Evolutionary conservation across 2,888 invertebrate species (phyloP).

Genomic region (Nephrocerus scutellatus): DNA sequence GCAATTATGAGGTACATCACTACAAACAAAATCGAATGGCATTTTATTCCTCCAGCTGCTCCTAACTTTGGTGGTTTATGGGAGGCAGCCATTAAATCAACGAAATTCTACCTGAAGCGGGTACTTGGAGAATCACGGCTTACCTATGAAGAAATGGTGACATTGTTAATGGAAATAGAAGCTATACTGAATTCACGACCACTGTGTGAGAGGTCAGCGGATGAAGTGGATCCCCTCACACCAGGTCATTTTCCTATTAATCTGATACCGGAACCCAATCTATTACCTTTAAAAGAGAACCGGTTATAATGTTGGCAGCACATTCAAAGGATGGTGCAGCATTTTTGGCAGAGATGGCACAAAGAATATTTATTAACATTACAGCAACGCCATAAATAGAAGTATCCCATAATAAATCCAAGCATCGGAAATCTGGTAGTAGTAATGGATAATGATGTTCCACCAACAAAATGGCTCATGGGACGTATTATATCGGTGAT

Average conservation of each 20-base stretch:
- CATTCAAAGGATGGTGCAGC: conserved; percentile 16
- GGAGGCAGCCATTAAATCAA: conserved; percentile 8
- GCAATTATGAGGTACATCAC: no score
- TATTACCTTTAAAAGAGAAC: conserved; percentile 6
- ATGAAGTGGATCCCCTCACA: conserved; percentile 3
- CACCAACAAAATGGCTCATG: no score
- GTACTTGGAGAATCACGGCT: conserved; percentile 7
- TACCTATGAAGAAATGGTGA: conserved; percentile 11
- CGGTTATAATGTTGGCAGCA: conserved; percentile 12
- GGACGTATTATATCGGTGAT: no score
- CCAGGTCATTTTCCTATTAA: conserved; percentile 10
- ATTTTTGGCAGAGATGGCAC: conserved; percentile 19
- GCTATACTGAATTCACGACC: conserved; percentile 12
- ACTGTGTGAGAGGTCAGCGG: background rate
- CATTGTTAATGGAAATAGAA: conserved; percentile 10
- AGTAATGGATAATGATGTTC: no score
- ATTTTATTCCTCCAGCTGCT: conserved; percentile 17
- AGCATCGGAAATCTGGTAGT: no score
- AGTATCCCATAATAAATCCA: conserved; percentile 5
- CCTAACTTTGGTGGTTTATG: conserved; percentile 13
- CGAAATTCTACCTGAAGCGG: conserved; percentile 9
- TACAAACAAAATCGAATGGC: no score
- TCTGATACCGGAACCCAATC: conserved; percentile 11
- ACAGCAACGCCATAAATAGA: conserved; percentile 18
- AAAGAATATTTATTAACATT: conserved; percentile 13